Percentiles rank a stretch among this genome's conserved stretches.
These are phyloP conservation scores for Acromyrmex echinatior DNA, from an alignment of 1,140 invertebrate species.

Conservation along the genomic window DNA sequence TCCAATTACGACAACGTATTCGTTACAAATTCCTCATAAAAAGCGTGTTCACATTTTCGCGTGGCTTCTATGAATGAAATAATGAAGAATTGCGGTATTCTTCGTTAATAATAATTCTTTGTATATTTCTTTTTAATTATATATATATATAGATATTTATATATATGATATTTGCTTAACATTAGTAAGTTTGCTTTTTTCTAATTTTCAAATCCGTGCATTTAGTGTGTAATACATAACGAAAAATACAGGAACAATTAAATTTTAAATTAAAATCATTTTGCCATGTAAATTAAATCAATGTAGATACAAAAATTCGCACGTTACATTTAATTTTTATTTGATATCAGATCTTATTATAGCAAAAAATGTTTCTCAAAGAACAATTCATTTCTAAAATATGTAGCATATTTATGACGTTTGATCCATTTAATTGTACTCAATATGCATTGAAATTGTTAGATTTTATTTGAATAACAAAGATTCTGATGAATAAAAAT, in stretches of 20 bases:
- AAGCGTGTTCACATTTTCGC: constrained; percentile 3
- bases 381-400: neutral
- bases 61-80: constrained; percentile 34
- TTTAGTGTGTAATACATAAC: neutral
- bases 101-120: neutral
- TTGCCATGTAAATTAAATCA: neutral
- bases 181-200: neutral
- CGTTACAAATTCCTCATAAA: constrained; percentile 29
- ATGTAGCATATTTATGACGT: neutral
- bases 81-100: constrained; percentile 18
- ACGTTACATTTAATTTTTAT: neutral
- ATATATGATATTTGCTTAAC: neutral
- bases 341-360: neutral
- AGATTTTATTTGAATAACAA: no score
- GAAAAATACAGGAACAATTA: neutral
- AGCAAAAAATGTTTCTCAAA: neutral
- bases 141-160: neutral
- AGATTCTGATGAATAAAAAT: no score
- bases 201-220: neutral
- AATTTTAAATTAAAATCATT: neutral
- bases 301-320: neutral
- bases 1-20: constrained; percentile 61
- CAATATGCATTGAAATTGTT: no score
- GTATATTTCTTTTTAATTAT: neutral
- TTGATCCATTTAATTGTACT: neutral